Base-by-base conservation (phyloP, 2,888 invertebrate species). In the Epirrhoe alternata region DNA sequence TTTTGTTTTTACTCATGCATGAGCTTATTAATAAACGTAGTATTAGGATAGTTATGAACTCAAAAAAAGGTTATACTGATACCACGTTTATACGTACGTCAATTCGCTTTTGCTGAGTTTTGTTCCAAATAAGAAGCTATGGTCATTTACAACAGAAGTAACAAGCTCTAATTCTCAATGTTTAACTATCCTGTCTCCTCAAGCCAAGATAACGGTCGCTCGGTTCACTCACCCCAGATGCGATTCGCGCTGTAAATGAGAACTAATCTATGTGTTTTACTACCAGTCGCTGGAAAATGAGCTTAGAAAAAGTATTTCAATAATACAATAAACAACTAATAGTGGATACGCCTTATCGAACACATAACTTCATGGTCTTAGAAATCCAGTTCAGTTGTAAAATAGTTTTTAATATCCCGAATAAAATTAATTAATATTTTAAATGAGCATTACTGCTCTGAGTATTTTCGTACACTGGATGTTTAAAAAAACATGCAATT, bases 181-280 rank as follows among this genome's bases (percentile, higher is more conserved):
- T 72, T 66, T 67, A 67, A 59, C 47, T 49, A 60, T 65, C 63
- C 61, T 82, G 83, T 83, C 80, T 76, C 77, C 76, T 75, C 77
- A 75, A 75, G 74, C 78, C 73, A 74, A 83, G 81, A 83, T 89
- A 90, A 88, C 88, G 86, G 88, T 84, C 79, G 72, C 74, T 69
- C 68, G 75, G 90, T 82, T 84, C 88, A 75, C 66, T 81, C 83
- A 86, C 84, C 86, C 74, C 73, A 66, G 72, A 67, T 76, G 75
- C 74, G 74, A 82, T 84, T 79, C 80, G 79, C 73, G 77, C 81
- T 81, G 80, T 81, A 84, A 88, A 89, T 87, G 81, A 86, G 81
- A 79, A 79, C 81, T 85, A 86, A 86, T 86, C 10, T 8, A 38
- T 38, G 10, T 47, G 16, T 58, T 51, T 63, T 35, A 57, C 14